phyloP scores from a whole-genome alignment of 1,140 invertebrate genomes.

The Ladona fulva region DNA sequence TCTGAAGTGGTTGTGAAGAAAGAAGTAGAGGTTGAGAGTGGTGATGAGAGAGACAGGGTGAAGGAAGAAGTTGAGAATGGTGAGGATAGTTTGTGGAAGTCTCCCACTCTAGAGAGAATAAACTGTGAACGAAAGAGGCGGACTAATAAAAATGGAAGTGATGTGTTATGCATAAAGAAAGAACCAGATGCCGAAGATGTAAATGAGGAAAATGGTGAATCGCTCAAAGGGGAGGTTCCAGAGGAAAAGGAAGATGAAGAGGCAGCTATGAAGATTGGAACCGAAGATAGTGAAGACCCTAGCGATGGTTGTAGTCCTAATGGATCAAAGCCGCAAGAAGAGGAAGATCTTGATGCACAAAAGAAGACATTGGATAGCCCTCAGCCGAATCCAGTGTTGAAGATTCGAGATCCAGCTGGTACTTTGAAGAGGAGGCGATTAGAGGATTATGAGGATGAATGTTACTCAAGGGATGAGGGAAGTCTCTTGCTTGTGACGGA shows the following conservation, averaged over 20 bases:
- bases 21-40: constrained; percentile 29
- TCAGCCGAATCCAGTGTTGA: constrained; percentile 38
- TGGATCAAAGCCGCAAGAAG: constrained; percentile 23
- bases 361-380: constrained; percentile 33
- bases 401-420: constrained; percentile 60
- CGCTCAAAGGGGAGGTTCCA: constrained; percentile 26
- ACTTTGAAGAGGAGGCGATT: constrained; percentile 62
- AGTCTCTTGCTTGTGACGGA: constrained; percentile 77
- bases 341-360: constrained; percentile 39
- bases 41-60: constrained; percentile 25
- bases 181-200: constrained; percentile 31
- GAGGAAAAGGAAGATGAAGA: constrained; percentile 23
- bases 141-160: constrained; percentile 48
- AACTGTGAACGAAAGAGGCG: constrained; percentile 40
- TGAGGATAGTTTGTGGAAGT: constrained; percentile 1
- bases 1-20: constrained; percentile 27
- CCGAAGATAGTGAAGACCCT: constrained; percentile 14
- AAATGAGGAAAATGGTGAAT: constrained; percentile 15
- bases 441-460: constrained; percentile 84
- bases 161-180: constrained; percentile 52
- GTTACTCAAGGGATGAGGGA: constrained; percentile 83
- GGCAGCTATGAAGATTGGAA: constrained; percentile 12
- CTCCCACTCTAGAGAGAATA: constrained; percentile 14
- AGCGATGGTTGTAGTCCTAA: constrained; percentile 12
- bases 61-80: constrained; percentile 19